phyloP scores from a whole-genome alignment of 2,888 invertebrate species.

The Hypolimnas misippus region DNA sequence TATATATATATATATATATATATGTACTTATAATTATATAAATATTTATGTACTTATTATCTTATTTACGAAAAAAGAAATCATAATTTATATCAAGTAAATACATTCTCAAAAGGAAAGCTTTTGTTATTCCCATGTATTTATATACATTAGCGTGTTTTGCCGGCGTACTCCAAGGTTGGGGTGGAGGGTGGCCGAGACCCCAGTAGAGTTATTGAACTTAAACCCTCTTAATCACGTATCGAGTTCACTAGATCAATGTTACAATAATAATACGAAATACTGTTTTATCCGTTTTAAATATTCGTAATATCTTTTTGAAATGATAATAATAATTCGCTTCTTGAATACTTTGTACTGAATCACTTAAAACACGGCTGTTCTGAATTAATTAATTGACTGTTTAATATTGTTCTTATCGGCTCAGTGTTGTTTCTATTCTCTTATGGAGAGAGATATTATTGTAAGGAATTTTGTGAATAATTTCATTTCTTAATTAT shows the following conservation, averaged over 20 bases:
- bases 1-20: too few relatives aligned
- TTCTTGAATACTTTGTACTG: too few relatives aligned
- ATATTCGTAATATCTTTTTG: not conserved
- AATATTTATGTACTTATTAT: too few relatives aligned
- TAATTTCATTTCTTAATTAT: too few relatives aligned
- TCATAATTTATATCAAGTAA: not conserved
- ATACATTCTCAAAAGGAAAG: not conserved
- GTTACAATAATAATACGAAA: conserved; percentile 23
- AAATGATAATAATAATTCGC: not conserved
- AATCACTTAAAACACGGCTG: not conserved
- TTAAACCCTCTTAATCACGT: conserved; percentile 35
- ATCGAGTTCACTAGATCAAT: conserved; percentile 42
- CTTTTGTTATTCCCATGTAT: not conserved
- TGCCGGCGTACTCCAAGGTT: conserved; percentile 23
- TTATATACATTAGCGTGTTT: conserved; percentile 23
- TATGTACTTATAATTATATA: too few relatives aligned
- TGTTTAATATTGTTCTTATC: too few relatives aligned
- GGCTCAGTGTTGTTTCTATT: too few relatives aligned
- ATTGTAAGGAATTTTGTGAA: too few relatives aligned
- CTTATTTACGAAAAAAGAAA: too few relatives aligned
- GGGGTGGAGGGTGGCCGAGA: conserved; percentile 38
- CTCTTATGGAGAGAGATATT: too few relatives aligned
- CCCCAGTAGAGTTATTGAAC: conserved; percentile 39
- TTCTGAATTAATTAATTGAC: too few relatives aligned
- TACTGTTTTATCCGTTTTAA: not conserved